Conservation (phyloP, 2,888 invertebrate species). For the Anoplius nigerrimus region DNA sequence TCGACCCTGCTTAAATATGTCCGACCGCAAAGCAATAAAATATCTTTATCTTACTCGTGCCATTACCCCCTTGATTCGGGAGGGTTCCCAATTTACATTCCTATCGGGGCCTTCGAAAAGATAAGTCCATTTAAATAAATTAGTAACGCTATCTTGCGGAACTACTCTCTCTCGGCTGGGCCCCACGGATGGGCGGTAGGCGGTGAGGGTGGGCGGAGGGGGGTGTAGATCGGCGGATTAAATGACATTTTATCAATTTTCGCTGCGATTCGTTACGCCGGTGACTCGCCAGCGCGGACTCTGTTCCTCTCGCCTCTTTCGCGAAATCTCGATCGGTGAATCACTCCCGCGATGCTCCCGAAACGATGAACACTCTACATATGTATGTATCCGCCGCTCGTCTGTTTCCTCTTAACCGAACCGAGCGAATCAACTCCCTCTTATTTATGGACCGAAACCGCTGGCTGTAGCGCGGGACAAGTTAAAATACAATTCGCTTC, state of each 20-base stretch:
- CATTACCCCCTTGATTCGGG: conserved; percentile 72
- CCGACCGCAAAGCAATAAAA: conserved; percentile 72
- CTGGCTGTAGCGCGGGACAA: too few species aligned
- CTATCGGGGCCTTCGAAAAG: conserved; percentile 73
- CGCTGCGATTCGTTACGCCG: conserved; percentile 71
- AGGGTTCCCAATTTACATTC: conserved; percentile 73
- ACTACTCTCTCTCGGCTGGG: conserved; percentile 38
- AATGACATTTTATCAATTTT: conserved; percentile 75
- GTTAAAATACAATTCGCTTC: too few species aligned
- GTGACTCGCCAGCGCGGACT: conserved; percentile 40
- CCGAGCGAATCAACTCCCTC: too few species aligned
- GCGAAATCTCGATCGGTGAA: neutral
- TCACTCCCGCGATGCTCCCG: neutral
- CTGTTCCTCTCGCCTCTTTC: conserved; percentile 15
- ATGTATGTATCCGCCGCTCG: too few species aligned
- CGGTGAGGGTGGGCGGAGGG: too few species aligned
- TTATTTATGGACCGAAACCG: too few species aligned
- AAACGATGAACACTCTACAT: too few species aligned
- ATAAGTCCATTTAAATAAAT: conserved; percentile 75
- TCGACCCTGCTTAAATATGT: conserved; percentile 70
- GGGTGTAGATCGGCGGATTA: too few species aligned
- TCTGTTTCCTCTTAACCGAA: too few species aligned
- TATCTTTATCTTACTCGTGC: conserved; percentile 74
- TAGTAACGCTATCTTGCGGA: conserved; percentile 72
- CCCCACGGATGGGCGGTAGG: too few species aligned